Conservation (phyloP, 2,113 vertebrate genomes). For the Daboia siamensis region DNA sequence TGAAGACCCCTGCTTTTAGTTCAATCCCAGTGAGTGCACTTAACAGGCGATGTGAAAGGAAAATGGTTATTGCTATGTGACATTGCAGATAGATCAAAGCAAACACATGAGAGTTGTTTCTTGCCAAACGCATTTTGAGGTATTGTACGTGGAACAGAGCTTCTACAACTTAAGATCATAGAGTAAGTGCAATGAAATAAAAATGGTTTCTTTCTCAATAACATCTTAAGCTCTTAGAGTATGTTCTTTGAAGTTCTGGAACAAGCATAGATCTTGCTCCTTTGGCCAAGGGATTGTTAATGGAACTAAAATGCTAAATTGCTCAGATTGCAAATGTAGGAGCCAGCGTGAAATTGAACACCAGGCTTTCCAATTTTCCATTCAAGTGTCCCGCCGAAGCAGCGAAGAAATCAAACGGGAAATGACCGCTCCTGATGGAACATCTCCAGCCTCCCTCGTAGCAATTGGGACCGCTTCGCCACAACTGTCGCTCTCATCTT, state of each 20-base stretch:
- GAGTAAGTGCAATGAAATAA: neutral
- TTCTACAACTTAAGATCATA: neutral
- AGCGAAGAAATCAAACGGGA: slow-evolving; percentile 93
- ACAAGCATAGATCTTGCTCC: neutral
- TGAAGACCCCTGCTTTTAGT: neutral
- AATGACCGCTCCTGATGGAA: slow-evolving; percentile 79
- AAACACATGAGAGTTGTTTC: neutral
- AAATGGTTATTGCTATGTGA: neutral
- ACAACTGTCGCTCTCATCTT: slow-evolving; percentile 80
- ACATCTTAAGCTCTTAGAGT: neutral
- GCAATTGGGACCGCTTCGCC: slow-evolving; percentile 84
- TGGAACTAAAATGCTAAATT: neutral
- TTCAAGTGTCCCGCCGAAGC: slow-evolving; percentile 83
- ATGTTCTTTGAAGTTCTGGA: neutral
- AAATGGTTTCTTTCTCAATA: neutral
- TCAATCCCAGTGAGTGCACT: neutral
- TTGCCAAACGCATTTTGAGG: neutral
- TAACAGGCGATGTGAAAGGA: neutral
- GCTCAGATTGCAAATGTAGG: neutral
- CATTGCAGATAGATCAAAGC: neutral
- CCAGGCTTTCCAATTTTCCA: slow-evolving; percentile 9
- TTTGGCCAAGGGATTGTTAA: neutral
- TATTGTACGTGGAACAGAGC: neutral
- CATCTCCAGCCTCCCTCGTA: slow-evolving; percentile 83
- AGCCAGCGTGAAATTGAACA: neutral